Evolutionary conservation across 2,113 vertebrate genomes (phyloP).

Genomic region (Pterophyllum scalare): DNA sequence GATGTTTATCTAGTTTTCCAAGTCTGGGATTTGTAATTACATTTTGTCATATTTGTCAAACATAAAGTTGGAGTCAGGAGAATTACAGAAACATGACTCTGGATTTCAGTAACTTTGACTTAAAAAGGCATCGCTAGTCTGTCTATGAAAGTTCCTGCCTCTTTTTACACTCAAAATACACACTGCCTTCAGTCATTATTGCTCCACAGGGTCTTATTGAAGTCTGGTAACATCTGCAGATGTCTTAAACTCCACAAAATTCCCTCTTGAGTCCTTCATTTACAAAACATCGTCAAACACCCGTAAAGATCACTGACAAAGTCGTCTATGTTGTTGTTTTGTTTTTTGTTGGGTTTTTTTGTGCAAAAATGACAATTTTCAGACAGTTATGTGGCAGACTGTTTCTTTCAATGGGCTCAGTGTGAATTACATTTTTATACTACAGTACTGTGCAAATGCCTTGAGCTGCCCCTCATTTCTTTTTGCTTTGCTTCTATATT

Average conservation of each 20-base stretch:
- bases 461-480: too few relatives aligned
- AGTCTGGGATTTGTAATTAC: not conserved
- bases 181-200: not conserved
- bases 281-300: not conserved
- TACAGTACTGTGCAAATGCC: too few relatives aligned
- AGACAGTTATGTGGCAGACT: not conserved
- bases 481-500: too few relatives aligned
- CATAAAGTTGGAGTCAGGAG: not conserved
- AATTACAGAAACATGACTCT: not conserved
- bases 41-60: not conserved
- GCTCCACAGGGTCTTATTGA: not conserved
- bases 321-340: not conserved
- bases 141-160: not conserved
- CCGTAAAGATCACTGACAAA: not conserved
- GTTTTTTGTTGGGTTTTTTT: not conserved
- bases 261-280: not conserved
- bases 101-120: not conserved
- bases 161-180: not conserved
- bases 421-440: too few relatives aligned
- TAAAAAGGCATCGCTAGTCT: not conserved
- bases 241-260: not conserved
- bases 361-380: not conserved
- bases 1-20: not conserved
- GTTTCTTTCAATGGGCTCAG: not conserved
- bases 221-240: not conserved